Evolutionary conservation across 2,797 vertebrate genomes (phyloP), one percentile per base, ranked within the genome.

Genomic region (Perodicticus potto): DNA sequence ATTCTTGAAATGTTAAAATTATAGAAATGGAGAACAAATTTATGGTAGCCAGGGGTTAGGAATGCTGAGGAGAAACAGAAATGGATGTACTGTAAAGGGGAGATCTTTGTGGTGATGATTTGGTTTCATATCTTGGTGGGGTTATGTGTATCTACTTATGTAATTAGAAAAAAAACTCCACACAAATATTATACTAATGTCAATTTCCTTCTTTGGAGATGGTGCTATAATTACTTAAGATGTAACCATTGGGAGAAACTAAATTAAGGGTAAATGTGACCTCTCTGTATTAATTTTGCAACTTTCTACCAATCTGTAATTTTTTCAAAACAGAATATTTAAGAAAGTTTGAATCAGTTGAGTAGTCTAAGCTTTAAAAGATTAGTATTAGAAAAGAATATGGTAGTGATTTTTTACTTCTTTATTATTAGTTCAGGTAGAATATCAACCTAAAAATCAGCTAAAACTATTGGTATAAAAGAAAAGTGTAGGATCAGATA

Each of bases 301-400:
- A 72, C 65, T 94, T 92, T 27, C 27, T 55, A 29, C 69, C 57
- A 73, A 59, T 80, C 17, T 89, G 22, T 70, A 37, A 10, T 86
- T 43, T 81, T 88, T 87, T 29, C 29, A 77, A 92, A 90, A 34
- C 14, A 77, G 89, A 45, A n/a, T 63, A 23, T 91, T 82, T 49
- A 19, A 59, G 91, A 70, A 63, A 45, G 8, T 32, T 77, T 55
- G 40, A 83, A 69, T 67, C 20, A 78, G 9, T 63, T 72, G 76
- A 87, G 40, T 72, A 91, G 29, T 73, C 2, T 76, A 69, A 61
- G 27, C 37, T 63, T 67, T 63, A 63, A 34, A 84, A 27, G 23
- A 53, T 63, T 80, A 34, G 10, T 63, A 74, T 74, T 83, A 67
- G 16, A 74, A 82, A 92, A 95, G 3, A 57, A 78, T 23, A 72